Base-by-base conservation (phyloP, 2,888 invertebrate species). In the Lasioglossum figueresi region DNA sequence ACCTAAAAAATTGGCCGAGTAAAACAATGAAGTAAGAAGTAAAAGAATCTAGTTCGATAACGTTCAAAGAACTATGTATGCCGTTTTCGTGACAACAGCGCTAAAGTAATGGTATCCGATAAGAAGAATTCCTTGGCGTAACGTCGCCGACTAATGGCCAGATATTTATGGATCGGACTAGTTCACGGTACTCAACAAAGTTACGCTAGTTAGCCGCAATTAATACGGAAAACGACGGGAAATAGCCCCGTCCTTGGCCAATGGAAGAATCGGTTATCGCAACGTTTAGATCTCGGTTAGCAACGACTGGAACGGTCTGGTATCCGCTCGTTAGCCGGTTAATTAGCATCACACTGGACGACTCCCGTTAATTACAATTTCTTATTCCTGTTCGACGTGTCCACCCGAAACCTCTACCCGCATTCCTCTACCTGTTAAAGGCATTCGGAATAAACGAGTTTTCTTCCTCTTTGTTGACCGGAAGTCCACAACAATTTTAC, bases 171-270 rank as follows among this genome's bases (percentile, higher is more conserved):
- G 48, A 14, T 16, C 56, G 27, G 40, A n/a, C n/a, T 19, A 37
- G 23, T 81, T 74, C 27, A 45, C 56, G 56, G 2, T 31, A 48
- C 43, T 14, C 45, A 10, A 72, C 77, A 27, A 71, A 79, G 79
- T 74, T 68, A 70, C 76, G 52, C 63, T 31, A 84, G 34, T 68
- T 77, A 45, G 6, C 2, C 1, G 76, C 14, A 76, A 84, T 80
- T 80, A 84, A 77, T 74, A 80, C 71, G n/a, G 63, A 79, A 79
- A 76, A 37, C 37, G 27, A 16, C 31, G 76, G 74, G 80, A 82
- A 80, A 84, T 70, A 37, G 16, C 14, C 40, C 19, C 59, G 84
- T 84, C 87, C 84, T 88, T 89, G 87, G 74, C 68, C 76, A 52
- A 86, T 27, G 37, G 52, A 78, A n/a, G 72, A 78, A 77, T 82